These are phyloP conservation scores for Carpatolechia fugitivella DNA, from an alignment of 2,888 invertebrate genomes.

Conservation along the genomic window DNA sequence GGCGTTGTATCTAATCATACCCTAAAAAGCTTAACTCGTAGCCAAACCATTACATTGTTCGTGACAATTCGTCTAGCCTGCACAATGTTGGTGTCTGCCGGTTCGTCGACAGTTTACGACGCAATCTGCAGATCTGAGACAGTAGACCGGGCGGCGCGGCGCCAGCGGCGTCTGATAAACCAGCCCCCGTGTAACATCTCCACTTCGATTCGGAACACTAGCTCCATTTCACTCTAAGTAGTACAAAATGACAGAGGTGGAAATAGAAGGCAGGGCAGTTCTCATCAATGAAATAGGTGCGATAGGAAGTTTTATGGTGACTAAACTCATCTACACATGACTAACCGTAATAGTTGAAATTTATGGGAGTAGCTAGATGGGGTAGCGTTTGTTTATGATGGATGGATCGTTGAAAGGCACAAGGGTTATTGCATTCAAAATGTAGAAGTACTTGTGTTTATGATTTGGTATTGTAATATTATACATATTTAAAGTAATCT, in stretches of 20 bases:
- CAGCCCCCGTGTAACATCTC: not conserved
- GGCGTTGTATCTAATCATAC: no score
- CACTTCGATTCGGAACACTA: not conserved
- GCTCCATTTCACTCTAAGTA: not conserved
- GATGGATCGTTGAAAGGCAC: no score
- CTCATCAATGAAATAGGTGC: conserved; percentile 3
- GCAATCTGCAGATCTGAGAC: conserved; percentile 55
- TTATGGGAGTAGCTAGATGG: not conserved
- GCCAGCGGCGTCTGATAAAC: conserved; percentile 23
- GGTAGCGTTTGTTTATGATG: not conserved
- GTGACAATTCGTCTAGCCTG: not conserved
- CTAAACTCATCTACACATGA: not conserved
- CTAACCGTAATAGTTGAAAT: not conserved
- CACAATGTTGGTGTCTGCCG: not conserved
- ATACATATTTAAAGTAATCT: no score
- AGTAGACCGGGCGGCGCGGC: conserved; percentile 62
- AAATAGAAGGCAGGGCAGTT: conserved; percentile 17
- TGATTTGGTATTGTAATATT: no score
- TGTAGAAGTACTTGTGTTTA: no score
- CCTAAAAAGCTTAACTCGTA: no score
- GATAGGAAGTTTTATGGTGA: conserved; percentile 12
- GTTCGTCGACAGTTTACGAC: conserved; percentile 46
- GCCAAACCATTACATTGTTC: no score
- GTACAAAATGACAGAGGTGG: not conserved
- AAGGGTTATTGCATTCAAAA: no score